Evolutionary conservation across 1,140 invertebrate species (phyloP).

Genomic region (Acromyrmex charruanus): DNA sequence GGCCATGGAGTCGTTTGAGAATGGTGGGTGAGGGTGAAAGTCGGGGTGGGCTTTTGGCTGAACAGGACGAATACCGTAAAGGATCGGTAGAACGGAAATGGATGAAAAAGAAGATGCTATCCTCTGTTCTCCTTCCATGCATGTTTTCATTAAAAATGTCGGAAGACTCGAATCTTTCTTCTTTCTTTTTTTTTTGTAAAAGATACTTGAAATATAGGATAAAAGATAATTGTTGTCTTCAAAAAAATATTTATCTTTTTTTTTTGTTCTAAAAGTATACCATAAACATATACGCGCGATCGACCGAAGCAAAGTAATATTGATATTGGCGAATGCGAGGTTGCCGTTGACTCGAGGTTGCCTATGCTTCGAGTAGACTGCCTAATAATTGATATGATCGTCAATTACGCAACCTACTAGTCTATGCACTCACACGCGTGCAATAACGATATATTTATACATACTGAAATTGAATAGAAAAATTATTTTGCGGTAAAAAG

Average conservation of each 20-base stretch:
- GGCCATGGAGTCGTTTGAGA: conserved; percentile 66
- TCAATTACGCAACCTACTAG: conserved; percentile 46
- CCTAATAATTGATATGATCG: conserved; percentile 61
- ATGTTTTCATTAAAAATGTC: conserved; percentile 18
- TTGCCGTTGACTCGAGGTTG: conserved; percentile 14
- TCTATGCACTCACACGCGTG: not conserved
- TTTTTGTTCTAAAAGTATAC: not conserved
- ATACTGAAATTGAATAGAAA: not conserved
- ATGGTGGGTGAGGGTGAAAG: conserved; percentile 72
- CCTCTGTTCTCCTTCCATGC: not conserved
- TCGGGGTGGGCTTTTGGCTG: conserved; percentile 69
- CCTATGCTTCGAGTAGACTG: conserved; percentile 4
- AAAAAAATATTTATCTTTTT: too few species aligned
- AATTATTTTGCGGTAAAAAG: not conserved
- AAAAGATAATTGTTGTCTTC: not conserved
- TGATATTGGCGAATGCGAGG: conserved; percentile 42
- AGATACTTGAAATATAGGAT: not conserved
- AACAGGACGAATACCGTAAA: conserved; percentile 40
- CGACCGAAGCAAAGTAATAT: conserved; percentile 11
- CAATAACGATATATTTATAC: not conserved
- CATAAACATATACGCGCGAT: not conserved
- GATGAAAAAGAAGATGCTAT: conserved; percentile 33
- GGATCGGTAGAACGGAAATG: not conserved
- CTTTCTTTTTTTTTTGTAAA: not conserved
- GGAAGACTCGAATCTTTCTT: not conserved